Percentiles rank a stretch among this genome's conserved stretches.
Conservation (phyloP, 1,140 invertebrate species). For the Proctacanthus coquilletti region DNA sequence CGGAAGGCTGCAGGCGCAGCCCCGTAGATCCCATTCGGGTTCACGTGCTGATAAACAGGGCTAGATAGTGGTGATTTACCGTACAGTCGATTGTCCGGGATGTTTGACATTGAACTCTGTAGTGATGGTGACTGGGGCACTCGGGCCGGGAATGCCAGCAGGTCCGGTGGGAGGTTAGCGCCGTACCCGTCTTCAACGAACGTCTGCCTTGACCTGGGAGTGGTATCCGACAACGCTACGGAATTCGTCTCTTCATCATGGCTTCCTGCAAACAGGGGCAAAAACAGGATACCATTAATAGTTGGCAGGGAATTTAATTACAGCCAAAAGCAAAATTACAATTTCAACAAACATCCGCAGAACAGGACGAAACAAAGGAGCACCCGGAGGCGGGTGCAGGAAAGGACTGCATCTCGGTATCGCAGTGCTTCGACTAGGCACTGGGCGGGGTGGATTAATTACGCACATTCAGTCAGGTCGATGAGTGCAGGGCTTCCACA, state of each 20-base stretch:
- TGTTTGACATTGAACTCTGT: conserved; percentile 58
- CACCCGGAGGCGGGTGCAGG: too few relatives aligned
- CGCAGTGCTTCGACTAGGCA: too few relatives aligned
- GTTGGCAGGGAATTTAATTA: too few relatives aligned
- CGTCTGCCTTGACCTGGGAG: conserved; percentile 21
- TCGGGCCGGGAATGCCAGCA: conserved; percentile 59
- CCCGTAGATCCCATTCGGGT: conserved; percentile 25
- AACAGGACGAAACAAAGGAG: too few relatives aligned
- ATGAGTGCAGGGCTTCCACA: too few relatives aligned
- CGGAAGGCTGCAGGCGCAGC: conserved; percentile 16
- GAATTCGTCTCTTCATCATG: conserved; percentile 47
- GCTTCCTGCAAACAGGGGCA: conserved; percentile 34
- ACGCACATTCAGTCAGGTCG: too few relatives aligned
- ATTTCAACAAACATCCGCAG: too few relatives aligned
- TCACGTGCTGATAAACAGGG: conserved; percentile 28
- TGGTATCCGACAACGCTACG: conserved; percentile 34
- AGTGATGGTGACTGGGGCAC: conserved; percentile 48
- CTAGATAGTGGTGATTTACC: conserved; percentile 25
- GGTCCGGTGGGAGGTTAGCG: conserved; percentile 47
- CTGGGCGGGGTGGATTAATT: too few relatives aligned
- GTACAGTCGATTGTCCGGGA: conserved; percentile 39
- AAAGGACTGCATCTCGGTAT: too few relatives aligned
- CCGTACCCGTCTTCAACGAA: conserved; percentile 26
- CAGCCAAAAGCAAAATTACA: too few relatives aligned
- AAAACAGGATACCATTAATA: too few relatives aligned